Conservation (phyloP, 2,797 vertebrate species). For the Cottoperca gobio region DNA sequence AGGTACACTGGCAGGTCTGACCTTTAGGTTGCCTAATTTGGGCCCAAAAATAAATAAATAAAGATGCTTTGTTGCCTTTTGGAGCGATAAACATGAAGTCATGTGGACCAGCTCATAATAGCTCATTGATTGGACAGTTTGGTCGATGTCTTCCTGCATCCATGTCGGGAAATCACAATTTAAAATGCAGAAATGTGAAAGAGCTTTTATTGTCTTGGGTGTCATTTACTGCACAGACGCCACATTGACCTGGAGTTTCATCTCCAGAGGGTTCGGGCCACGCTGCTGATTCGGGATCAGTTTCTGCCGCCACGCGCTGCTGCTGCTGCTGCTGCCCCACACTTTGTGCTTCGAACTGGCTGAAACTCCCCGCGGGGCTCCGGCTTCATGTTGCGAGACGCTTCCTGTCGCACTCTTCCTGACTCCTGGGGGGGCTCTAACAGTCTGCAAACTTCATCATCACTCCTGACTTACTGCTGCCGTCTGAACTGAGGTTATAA, state of each 20-base stretch:
- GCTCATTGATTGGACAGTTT: not conserved
- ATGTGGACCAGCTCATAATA: not conserved
- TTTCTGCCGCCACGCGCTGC: conserved; percentile 43
- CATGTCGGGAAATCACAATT: not conserved
- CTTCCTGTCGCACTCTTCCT: conserved; percentile 1
- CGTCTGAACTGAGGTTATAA: conserved; percentile 4
- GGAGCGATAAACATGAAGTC: not conserved
- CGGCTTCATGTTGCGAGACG: conserved; percentile 13
- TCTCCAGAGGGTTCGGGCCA: conserved; percentile 1
- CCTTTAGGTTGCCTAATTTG: not conserved
- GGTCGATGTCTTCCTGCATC: not conserved
- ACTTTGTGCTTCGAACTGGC: conserved; percentile 33
- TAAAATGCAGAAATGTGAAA: not conserved
- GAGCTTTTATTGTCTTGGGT: not conserved
- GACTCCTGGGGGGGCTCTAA: not conserved
- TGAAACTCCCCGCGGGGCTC: conserved; percentile 41
- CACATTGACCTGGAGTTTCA: not conserved
- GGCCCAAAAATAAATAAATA: not conserved
- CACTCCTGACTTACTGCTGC: not conserved
- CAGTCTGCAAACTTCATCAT: conserved; percentile 23
- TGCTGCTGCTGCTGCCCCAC: conserved; percentile 38
- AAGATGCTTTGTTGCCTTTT: not conserved
- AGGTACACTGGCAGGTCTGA: not conserved
- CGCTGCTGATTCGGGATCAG: conserved; percentile 59
- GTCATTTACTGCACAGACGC: not conserved